Base-by-base conservation (phyloP, 2,888 invertebrate species). In the Saturnia japonica region DNA sequence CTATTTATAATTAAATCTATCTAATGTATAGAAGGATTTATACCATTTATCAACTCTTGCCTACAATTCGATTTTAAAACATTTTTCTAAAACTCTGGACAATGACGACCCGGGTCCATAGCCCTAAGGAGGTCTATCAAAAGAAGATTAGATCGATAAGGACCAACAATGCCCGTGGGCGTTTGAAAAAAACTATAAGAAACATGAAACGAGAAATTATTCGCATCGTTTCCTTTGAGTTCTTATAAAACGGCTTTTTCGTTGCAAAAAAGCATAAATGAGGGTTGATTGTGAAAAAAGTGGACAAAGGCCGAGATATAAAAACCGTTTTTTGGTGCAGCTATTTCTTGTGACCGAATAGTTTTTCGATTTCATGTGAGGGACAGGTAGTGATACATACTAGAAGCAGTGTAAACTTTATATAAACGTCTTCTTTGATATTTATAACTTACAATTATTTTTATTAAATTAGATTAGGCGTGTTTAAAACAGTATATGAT, bases 141-240 rank as follows among this genome's bases (percentile, higher is more conserved):
- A 92, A 88, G 86, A 84, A 93, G 93, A 94, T 93, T 92, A 91
- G 84, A 90, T 88, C 90, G 91, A 91, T 92, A 91, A 85, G 85
- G 82, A 73, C 85, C 85, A 85, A 91, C 93, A 91, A 91, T 86
- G 81, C 84, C 85, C 83, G 91, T 88, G 89, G 93, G 90, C 91
- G 91, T 89, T 88, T 80, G 84, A 85, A 88, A 87, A 90, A 91
- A 89, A 85, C 84, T 85, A 84, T 70, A 75, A 87, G 93, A 90
- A 94, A 94, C 91, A 90, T 88, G 93, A 94, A 93, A 91, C 93
- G 90, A 85, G 87, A 91, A 93, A 94, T 94, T 93, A 94, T 93
- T 94, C 91, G 94, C 94, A 90, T 93, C 92, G 92, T 89, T 90
- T 91, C 92, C 86, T 91, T 90, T 89, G 88, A 91, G 86, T 88